phyloP scores from a whole-genome alignment of 2,888 invertebrate species.

The Ceraclea dissimilis region DNA sequence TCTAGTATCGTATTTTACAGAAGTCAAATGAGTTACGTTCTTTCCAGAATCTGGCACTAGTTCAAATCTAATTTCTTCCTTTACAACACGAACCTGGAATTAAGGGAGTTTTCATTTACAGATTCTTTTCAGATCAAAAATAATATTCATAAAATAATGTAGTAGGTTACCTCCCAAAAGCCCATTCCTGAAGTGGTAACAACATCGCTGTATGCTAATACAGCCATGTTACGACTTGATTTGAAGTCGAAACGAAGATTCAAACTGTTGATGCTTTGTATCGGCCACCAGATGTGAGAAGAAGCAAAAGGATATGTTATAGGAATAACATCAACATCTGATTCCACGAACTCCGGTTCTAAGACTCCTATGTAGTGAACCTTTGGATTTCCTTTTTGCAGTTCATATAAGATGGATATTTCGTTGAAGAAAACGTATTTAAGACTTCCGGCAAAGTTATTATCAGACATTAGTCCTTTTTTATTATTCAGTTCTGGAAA shows the following conservation, averaged over 20 bases:
- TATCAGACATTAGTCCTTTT: slow-evolving; percentile 71
- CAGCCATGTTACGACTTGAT: slow-evolving; percentile 74
- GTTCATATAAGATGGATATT: slow-evolving; percentile 81
- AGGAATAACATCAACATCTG: slow-evolving; percentile 79
- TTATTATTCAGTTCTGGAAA: slow-evolving; percentile 80
- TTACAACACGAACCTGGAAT: slow-evolving; percentile 64
- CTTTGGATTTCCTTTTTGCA: slow-evolving; percentile 78
- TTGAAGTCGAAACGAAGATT: slow-evolving; percentile 82
- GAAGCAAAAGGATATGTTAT: slow-evolving; percentile 88
- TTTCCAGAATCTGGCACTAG: slow-evolving; percentile 66
- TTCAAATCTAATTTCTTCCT: slow-evolving; percentile 80
- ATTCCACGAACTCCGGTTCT: slow-evolving; percentile 75
- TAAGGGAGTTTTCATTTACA: not conserved
- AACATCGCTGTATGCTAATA: slow-evolving; percentile 78
- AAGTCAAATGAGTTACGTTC: slow-evolving; percentile 68
- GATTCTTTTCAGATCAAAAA: not conserved
- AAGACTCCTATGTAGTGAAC: slow-evolving; percentile 73
- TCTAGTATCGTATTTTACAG: slow-evolving; percentile 73
- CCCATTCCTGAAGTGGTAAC: slow-evolving; percentile 63
- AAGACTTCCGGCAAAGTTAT: slow-evolving; percentile 82
- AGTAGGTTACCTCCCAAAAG: slow-evolving; percentile 74
- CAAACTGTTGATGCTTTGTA: slow-evolving; percentile 64
- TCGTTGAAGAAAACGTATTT: slow-evolving; percentile 93
- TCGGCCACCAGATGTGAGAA: slow-evolving; percentile 85
- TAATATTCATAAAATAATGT: not conserved